Conservation (phyloP, 2,797 vertebrate species). For the Nannoperca obscura region DNA sequence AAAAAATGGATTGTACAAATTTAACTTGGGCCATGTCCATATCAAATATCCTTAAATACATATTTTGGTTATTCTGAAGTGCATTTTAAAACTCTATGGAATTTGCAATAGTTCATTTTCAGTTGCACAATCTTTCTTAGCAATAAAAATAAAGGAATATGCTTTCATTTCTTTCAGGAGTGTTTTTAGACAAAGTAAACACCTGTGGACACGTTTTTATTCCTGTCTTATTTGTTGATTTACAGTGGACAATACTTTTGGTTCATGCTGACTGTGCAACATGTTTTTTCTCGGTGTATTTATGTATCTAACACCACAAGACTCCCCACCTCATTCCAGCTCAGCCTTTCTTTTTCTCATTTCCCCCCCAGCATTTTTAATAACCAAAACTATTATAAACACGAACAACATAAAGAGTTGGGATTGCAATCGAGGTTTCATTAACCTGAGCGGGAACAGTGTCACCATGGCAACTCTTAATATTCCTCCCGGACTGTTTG, state of each 20-base stretch:
- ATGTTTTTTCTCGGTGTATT: neutral
- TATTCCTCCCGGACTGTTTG: conserved; percentile 10
- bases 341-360: neutral
- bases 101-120: conserved; percentile 10
- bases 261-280: neutral
- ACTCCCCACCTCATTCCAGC: neutral
- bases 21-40: neutral
- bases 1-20: conserved; percentile 13
- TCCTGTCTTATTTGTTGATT: conserved; percentile 2
- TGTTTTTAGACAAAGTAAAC: neutral
- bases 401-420: neutral
- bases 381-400: neutral
- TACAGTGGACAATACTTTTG: neutral
- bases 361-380: conserved; percentile 1
- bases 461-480: conserved; percentile 31
- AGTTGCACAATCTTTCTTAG: neutral
- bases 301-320: neutral
- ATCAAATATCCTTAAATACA: conserved; percentile 21
- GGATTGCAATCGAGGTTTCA: conserved; percentile 11
- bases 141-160: neutral
- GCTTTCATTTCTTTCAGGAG: neutral
- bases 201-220: neutral
- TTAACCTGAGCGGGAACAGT: conserved; percentile 11
- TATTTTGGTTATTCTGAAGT: neutral
- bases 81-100: neutral